A percentile compares a stretch with the other conserved stretches of the same genome.
phyloP scores from a whole-genome alignment of 1,140 invertebrate species.

The Eciton burchellii region DNA sequence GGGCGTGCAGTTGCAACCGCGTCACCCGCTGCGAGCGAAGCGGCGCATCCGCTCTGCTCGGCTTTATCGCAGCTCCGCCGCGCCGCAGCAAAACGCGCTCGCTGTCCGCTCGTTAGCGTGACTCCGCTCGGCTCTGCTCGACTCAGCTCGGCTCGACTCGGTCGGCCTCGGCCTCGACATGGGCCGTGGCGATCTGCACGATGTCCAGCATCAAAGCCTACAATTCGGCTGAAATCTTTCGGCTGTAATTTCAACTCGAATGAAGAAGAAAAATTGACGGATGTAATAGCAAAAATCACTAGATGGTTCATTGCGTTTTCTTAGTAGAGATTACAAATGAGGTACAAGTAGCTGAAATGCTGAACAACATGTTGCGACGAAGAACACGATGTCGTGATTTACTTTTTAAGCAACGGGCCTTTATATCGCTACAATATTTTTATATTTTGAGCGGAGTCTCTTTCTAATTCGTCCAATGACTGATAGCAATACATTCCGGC shows the following conservation, averaged over 20 bases:
- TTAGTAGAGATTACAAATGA: neutral
- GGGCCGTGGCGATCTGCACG: conserved; percentile 33
- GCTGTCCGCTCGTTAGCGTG: conserved; percentile 35
- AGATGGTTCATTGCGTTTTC: neutral
- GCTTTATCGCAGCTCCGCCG: neutral
- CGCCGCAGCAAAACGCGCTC: neutral
- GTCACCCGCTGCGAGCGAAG: conserved; percentile 48
- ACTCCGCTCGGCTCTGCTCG: conserved; percentile 50
- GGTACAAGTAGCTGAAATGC: neutral
- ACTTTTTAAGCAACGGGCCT: too few species aligned
- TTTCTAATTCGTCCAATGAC: neutral
- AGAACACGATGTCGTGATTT: too few species aligned
- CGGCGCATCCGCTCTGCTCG: neutral
- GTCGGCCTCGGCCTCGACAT: conserved; percentile 21
- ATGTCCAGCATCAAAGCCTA: conserved; percentile 48
- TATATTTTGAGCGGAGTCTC: too few species aligned
- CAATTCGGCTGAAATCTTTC: conserved; percentile 44
- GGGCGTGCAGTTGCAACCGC: conserved; percentile 52
- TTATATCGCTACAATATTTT: too few species aligned
- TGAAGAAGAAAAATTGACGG: neutral
- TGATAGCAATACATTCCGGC: neutral
- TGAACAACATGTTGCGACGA: too few species aligned
- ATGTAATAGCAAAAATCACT: neutral
- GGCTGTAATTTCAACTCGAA: conserved; percentile 15
- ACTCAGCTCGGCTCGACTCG: conserved; percentile 47